These are phyloP conservation scores for Chironomus striatipennis DNA, from an alignment of 1,140 invertebrate species.

Conservation along the genomic window DNA sequence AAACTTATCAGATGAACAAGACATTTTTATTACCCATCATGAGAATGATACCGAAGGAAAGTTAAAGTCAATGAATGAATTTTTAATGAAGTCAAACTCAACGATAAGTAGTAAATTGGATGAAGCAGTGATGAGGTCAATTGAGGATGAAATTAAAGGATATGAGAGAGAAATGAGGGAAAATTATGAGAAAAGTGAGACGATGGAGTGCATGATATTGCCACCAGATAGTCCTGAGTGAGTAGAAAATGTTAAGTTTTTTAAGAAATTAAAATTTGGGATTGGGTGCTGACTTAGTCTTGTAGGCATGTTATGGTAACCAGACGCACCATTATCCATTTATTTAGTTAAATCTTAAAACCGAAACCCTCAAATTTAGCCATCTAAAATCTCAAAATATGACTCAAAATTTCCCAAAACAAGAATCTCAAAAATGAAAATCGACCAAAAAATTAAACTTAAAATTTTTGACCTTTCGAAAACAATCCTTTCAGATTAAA, in stretches of 20 bases:
- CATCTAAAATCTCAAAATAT: too few relatives aligned
- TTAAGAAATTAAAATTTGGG: too few relatives aligned
- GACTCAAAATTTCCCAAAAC: too few relatives aligned
- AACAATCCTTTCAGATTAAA: too few relatives aligned
- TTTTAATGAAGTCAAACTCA: constrained; percentile 4
- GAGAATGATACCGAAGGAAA: not conserved
- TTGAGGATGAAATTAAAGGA: constrained; percentile 30
- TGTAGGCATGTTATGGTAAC: too few relatives aligned
- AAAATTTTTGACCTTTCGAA: too few relatives aligned
- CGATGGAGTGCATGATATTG: constrained; percentile 36
- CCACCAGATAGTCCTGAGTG: constrained; percentile 29
- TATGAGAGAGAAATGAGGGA: constrained; percentile 39
- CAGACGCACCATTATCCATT: too few relatives aligned
- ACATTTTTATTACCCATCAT: constrained; percentile 20
- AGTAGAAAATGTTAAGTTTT: constrained; percentile 30
- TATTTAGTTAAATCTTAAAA: too few relatives aligned
- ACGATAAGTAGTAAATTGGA: constrained; percentile 25
- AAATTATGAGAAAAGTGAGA: constrained; percentile 36
- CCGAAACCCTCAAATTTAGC: too few relatives aligned
- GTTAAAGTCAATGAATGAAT: constrained; percentile 27
- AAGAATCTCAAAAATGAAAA: too few relatives aligned
- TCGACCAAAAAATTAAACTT: too few relatives aligned
- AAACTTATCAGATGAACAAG: constrained; percentile 19
- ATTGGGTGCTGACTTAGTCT: too few relatives aligned
- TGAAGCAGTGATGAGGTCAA: constrained; percentile 20